Evolutionary conservation across 2,113 vertebrate genomes (phyloP), one percentile per base, ranked within the genome.

Genomic region (Toxotes jaculatrix): DNA sequence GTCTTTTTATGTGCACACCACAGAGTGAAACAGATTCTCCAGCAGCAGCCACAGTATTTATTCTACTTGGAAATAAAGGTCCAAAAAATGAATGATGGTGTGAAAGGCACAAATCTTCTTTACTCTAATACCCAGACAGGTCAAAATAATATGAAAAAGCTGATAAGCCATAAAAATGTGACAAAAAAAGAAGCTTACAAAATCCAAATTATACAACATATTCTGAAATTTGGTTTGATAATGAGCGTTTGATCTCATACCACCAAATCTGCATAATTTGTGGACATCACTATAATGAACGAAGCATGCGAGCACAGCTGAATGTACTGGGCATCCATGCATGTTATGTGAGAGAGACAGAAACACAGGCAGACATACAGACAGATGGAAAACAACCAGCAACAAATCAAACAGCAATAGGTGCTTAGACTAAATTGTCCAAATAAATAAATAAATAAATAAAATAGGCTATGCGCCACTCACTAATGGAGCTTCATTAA

Each of bases 1-100:
- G 21, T 56, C 47, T 21, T 64, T 73, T 61, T 12, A 51, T 77
- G 62, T 60, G 42, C 32, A 32, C 65, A 32, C 31, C 56, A 73
- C 38, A 73, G 16, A 53, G 10, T 12, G 38, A 68, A 73, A 61
- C n/a, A 3, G 11, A 76, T 76, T 56, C 4, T 4, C 1, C 32
- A 27, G 10, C 53, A 51, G 40, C 32, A 9, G 71, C 12, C 16
- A 11, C 51, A 8, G 10, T 66, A 4, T 47, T 76, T 9, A 17
- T 49, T 71, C 64, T 27, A 4, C 42, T 27, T 11, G 31, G 19
- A 23, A 21, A 65, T 42, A 40, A 16, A 27, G 2, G 62, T 17
- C 5, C 5, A 42, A 55, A 34, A 27, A 55, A 55, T 16, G 45
- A 7, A 63, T 17, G 47, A 38, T 47, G 13, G 10, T 32, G 7